Base-by-base conservation (phyloP, 2,113 vertebrate genomes). In the Notarius lentiginosus region DNA sequence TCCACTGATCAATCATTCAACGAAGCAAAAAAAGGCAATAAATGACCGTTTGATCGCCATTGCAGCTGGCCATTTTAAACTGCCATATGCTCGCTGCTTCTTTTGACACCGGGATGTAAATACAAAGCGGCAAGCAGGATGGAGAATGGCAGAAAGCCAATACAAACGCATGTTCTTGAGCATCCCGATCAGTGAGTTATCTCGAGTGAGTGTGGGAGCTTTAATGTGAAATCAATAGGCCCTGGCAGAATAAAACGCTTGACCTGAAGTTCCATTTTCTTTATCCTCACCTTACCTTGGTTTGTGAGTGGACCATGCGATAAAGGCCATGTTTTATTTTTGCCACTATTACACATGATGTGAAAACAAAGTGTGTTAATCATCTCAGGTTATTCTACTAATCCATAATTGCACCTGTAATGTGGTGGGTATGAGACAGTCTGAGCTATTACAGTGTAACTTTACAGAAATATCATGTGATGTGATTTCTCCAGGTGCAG, bases 201-300 rank as follows among this genome's bases (percentile, higher is more conserved):
- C 93, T 93, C 95, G 91, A 91, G 84, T 87, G 91, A 91, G 90
- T 93, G 90, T 73, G 79, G 90, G 18, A 91, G 90, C 91, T 90
- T 91, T 97, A 97, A 98, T 97, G 96, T 95, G 96, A 99, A 99
- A 99, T 99, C 98, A 96, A 98, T 98, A 96, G 92, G 90, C 92
- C 93, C 86, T 93, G 91, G 92, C 94, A 92, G 95, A 90, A 95
- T 94, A 93, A 93, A 96, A 94, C 89, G 61, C 94, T 96, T 95
- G 93, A 96, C 94, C 95, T 92, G 92, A 92, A 91, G 92, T 91
- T 90, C 83, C 88, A 89, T 90, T 91, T 89, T 86, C 82, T 83
- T 56, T 63, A 84, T 63, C 68, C 60, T 51, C 61, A 34, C 20
- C 11, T 79, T 53, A 34, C 7, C 7, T 83, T 75, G 51, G 56